Percentiles rank a stretch among this genome's conserved stretches.
Evolutionary conservation across 1,140 invertebrate genomes (phyloP).

Genomic region (Metopolophium dirhodum): DNA sequence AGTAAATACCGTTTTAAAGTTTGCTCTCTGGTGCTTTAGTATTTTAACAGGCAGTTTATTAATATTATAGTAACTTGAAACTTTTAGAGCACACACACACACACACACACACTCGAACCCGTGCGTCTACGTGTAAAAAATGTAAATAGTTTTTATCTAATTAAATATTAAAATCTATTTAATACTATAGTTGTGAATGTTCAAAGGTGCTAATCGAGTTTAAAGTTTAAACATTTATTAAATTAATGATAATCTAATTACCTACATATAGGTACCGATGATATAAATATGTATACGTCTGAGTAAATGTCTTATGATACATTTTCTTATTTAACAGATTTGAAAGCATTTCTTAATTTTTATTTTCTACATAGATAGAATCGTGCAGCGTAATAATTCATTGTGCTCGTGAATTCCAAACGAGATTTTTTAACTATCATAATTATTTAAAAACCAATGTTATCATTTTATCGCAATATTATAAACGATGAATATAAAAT

Average conservation of each 20-base stretch:
- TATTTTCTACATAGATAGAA: not conserved
- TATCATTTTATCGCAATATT: not conserved
- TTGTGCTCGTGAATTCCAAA: not conserved
- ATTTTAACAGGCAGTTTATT: not conserved
- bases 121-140: not conserved
- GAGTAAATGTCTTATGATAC: not conserved
- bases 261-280: not conserved
- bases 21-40: not conserved
- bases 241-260: conserved; percentile 2
- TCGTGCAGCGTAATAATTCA: not conserved
- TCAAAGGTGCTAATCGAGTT: not conserved
- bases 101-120: no score
- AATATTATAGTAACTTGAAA: not conserved
- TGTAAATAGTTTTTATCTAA: not conserved
- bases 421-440: not conserved
- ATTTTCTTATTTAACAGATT: not conserved
- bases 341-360: not conserved
- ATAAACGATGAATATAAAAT: not conserved
- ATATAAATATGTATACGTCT: not conserved
- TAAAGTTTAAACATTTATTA: conserved; percentile 7
- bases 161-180: not conserved
- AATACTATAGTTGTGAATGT: not conserved
- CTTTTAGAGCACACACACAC: not conserved
- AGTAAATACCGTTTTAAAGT: not conserved
- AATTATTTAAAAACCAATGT: not conserved